Percentiles rank a stretch among this genome's conserved stretches.
Conservation (phyloP, 2,888 invertebrate genomes). For the Aspidiotus rigidus region DNA sequence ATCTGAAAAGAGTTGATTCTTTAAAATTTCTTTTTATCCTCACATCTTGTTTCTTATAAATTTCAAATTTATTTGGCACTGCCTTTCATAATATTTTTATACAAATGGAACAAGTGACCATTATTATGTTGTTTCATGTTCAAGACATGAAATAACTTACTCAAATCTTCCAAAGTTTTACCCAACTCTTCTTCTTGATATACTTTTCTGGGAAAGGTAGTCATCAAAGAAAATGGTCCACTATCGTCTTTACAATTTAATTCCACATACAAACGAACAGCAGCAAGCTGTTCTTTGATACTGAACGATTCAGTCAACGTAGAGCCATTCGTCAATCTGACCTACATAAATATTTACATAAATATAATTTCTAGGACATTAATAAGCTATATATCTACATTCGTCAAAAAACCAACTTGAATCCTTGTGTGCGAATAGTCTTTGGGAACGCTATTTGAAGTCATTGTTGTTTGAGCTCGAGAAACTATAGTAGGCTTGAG, state of each 20-base stretch:
- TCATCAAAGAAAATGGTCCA: constrained; percentile 72
- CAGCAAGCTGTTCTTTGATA: constrained; percentile 78
- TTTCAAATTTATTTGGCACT: too few species aligned
- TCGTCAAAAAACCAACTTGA: constrained; percentile 45
- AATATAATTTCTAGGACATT: not conserved
- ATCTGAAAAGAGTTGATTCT: constrained; percentile 49
- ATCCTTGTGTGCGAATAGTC: constrained; percentile 61
- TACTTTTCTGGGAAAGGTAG: constrained; percentile 80
- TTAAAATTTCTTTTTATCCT: not conserved
- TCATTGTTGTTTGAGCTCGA: constrained; percentile 41
- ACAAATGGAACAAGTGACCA: too few species aligned
- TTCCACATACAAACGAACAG: constrained; percentile 80
- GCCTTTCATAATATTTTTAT: not conserved
- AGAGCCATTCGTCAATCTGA: constrained; percentile 66
- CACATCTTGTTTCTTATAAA: too few species aligned
- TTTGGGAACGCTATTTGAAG: constrained; percentile 44
- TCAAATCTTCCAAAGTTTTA: constrained; percentile 71
- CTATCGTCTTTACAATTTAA: constrained; percentile 66
- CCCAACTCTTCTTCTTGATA: constrained; percentile 81
- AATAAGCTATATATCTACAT: not conserved
- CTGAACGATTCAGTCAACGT: constrained; percentile 67
- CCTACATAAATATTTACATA: constrained; percentile 45
- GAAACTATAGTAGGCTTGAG: constrained; percentile 40
- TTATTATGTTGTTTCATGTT: not conserved
- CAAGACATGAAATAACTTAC: constrained; percentile 45